phyloP scores from a whole-genome alignment of 2,797 vertebrate genomes.

The Falco concolor region DNA sequence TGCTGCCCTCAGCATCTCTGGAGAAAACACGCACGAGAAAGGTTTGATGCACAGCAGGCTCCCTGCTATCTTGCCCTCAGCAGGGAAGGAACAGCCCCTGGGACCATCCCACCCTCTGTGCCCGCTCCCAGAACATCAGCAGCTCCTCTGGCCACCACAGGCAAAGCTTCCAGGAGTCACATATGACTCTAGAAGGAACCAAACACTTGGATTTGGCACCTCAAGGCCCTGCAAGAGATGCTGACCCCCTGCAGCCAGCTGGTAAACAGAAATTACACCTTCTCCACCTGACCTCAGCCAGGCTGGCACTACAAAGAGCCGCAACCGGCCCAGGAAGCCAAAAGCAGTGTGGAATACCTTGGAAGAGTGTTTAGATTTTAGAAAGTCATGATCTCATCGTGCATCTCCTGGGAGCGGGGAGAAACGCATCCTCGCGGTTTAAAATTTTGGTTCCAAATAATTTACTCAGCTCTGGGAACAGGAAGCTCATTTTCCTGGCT shows the following conservation, averaged over 20 bases:
- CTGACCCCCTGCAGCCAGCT: not conserved
- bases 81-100: not conserved
- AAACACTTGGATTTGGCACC: not conserved
- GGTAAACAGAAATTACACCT: not conserved
- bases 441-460: not conserved
- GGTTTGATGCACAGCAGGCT: not conserved
- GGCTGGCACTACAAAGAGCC: not conserved
- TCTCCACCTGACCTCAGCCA: not conserved
- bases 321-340: not conserved
- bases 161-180: not conserved
- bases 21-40: not conserved
- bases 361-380: not conserved
- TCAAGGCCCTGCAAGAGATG: not conserved
- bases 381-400: slow-evolving; percentile 11
- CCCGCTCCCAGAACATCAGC: not conserved
- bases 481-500: not conserved
- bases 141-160: not conserved
- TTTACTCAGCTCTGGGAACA: not conserved
- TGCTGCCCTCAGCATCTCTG: not conserved
- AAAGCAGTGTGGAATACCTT: not conserved
- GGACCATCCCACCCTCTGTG: not conserved
- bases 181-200: not conserved
- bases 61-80: not conserved
- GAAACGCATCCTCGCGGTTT: not conserved
- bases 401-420: not conserved